phyloP scores from a whole-genome alignment of 2,113 vertebrate species.

The Alouatta palliata region DNA sequence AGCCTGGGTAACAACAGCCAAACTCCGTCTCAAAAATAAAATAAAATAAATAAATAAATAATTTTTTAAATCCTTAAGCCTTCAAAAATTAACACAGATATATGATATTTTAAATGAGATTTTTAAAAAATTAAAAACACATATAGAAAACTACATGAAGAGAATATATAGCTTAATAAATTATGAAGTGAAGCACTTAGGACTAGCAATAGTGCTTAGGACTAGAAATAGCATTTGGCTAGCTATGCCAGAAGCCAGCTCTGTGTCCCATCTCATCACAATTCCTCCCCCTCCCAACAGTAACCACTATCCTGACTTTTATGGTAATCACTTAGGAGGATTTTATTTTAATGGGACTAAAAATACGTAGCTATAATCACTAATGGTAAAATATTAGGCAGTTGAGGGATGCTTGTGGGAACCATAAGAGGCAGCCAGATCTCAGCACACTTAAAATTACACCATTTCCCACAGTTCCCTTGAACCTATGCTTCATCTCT shows the following conservation, averaged over 20 bases:
- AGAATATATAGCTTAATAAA: not conserved
- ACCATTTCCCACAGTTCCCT: constrained; percentile 7
- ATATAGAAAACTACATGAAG: not conserved
- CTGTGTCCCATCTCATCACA: not conserved
- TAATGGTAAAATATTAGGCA: constrained; percentile 53
- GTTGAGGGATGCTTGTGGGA: not conserved
- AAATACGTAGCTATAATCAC: constrained; percentile 58
- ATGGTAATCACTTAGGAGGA: constrained; percentile 51
- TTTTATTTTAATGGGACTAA: constrained; percentile 67
- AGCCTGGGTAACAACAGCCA: too few relatives aligned
- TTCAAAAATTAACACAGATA: not conserved
- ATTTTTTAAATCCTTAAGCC: not conserved
- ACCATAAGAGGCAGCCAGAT: not conserved
- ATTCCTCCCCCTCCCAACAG: not conserved
- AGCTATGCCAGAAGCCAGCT: not conserved
- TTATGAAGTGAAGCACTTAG: constrained; percentile 1
- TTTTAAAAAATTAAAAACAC: not conserved
- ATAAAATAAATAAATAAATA: too few relatives aligned
- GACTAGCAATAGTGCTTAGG: constrained; percentile 13
- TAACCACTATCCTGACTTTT: constrained; percentile 25
- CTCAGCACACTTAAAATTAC: constrained; percentile 41
- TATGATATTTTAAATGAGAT: too few relatives aligned
- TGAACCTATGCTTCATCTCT: not conserved
- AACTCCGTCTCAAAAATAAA: too few relatives aligned
- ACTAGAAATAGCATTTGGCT: constrained; percentile 26